Evolutionary conservation across 2,888 invertebrate species (phyloP), one percentile per base, ranked within the genome.

Genomic region (Polymixis lichenea): DNA sequence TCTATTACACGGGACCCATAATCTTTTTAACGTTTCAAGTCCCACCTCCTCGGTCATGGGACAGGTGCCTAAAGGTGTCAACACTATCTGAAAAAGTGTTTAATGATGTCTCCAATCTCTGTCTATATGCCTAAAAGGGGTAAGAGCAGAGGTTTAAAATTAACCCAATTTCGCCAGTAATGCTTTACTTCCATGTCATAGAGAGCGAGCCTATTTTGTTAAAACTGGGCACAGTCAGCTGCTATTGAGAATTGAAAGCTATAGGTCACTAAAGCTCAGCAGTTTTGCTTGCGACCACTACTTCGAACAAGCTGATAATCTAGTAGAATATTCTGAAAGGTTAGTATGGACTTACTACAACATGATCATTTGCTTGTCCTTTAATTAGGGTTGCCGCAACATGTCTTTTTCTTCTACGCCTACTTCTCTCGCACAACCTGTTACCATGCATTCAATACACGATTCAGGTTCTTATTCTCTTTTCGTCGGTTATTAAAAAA

Each of bases 141-240:
- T 22, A 15, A 43, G 22, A 13, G 22, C 38, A 32, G 22, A 69
- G 43, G 25, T 70, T 22, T 51, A 43, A 22, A 72, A 11, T 43
- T 22, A 38, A 25, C 62, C 43, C n/a, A 72, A 74, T 77, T 53
- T 61, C 7, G 11, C 15, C 25, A 15, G 25, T 73, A 38, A 73
- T 75, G 28, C 2, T 66, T 46, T 11, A 58, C 25, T 43, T 28
- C 51, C 43, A 15, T 0, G 17, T 25, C 49, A 60, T 7, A 61
- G 51, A 53, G 43, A 15, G 43, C n/a, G 11, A 19, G 9, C 15
- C 0, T 43, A 46, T 53, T 46, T 62, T 43, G 28, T 11, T 28
- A 53, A 28, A 61, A 22, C 65, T 64, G 19, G 65, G 46, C 22
- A 77, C 0, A 43, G 51, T 4, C 46, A 17, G 17, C 55, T 72